These are phyloP conservation scores for Bombyx mandarina DNA, from an alignment of 1,140 invertebrate genomes.

Conservation along the genomic window DNA sequence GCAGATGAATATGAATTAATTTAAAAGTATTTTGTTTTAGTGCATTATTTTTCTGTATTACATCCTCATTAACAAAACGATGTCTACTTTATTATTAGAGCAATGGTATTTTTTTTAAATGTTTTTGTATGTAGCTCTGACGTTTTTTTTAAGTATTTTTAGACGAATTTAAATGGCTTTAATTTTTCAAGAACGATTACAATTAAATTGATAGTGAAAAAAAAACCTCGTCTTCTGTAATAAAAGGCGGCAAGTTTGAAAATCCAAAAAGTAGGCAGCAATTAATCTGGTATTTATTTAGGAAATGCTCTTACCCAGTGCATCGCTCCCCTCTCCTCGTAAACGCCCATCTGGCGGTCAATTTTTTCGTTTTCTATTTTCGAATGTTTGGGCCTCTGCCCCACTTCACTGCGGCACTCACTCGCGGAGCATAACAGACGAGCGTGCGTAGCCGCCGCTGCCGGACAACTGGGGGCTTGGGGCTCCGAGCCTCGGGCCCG, in stretches of 20 bases:
- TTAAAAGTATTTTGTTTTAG: no score
- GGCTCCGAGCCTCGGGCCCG: conserved; percentile 6
- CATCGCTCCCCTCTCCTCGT: conserved; percentile 68
- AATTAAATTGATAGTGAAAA: conserved; percentile 1
- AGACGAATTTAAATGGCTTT: no score
- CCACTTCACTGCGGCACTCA: conserved; percentile 59
- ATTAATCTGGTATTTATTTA: neutral
- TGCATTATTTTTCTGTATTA: no score
- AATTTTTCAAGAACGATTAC: no score
- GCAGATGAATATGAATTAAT: no score
- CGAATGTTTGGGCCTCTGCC: conserved; percentile 62
- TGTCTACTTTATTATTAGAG: no score
- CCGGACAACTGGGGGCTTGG: conserved; percentile 29
- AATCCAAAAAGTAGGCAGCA: conserved; percentile 1
- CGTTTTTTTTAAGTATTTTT: neutral
- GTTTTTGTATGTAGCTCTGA: neutral
- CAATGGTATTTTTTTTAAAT: neutral
- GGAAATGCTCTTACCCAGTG: conserved; percentile 43
- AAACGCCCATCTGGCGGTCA: conserved; percentile 68
- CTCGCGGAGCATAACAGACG: conserved; percentile 41
- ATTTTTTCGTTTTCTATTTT: conserved; percentile 66
- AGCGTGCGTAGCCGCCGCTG: conserved; percentile 35
- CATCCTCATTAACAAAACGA: no score
- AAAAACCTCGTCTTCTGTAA: neutral
- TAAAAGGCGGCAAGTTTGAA: conserved; percentile 2